A percentile compares a stretch with the other conserved stretches of the same genome.
Conservation (phyloP, 2,888 invertebrate species). For the Chelonus formosanus region DNA sequence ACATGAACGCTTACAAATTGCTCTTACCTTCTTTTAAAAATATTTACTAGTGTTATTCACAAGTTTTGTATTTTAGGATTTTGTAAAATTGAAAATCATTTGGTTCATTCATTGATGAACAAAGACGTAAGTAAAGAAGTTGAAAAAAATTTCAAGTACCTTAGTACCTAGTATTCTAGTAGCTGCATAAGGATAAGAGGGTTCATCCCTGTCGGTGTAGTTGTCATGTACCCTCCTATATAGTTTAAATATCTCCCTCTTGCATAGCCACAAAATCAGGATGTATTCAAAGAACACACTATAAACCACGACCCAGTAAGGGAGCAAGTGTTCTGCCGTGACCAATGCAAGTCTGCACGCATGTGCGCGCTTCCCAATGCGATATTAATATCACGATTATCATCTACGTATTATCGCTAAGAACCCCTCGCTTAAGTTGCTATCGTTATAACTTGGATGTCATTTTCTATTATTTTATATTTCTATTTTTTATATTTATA, state of each 20-base stretch:
- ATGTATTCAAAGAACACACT: slow-evolving; percentile 53
- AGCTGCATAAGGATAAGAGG: background rate
- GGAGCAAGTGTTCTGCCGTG: slow-evolving; percentile 64
- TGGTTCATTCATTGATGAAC: no score
- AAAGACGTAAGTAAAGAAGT: no score
- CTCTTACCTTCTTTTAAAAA: slow-evolving; percentile 44
- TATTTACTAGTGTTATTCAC: background rate
- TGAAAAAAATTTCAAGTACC: slow-evolving; percentile 2
- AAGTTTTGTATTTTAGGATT: no score
- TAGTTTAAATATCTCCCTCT: slow-evolving; percentile 19
- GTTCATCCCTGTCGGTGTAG: slow-evolving; percentile 12
- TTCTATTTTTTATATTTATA: slow-evolving; percentile 1
- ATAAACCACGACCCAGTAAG: slow-evolving; percentile 49
- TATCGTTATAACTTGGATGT: background rate
- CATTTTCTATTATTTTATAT: background rate
- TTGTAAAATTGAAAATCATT: no score
- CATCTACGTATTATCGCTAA: slow-evolving; percentile 63
- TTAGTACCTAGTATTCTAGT: background rate
- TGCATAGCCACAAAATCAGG: slow-evolving; percentile 55
- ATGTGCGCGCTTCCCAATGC: slow-evolving; percentile 65
- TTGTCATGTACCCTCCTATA: slow-evolving; percentile 15
- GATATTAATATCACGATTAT: slow-evolving; percentile 66
- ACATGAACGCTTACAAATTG: slow-evolving; percentile 63
- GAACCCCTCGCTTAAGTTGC: slow-evolving; percentile 40
- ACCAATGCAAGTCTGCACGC: slow-evolving; percentile 64